A percentile compares a stretch with the other conserved stretches of the same genome.
These are phyloP conservation scores for Synanceia verrucosa DNA, from an alignment of 2,797 vertebrate genomes.

Conservation along the genomic window DNA sequence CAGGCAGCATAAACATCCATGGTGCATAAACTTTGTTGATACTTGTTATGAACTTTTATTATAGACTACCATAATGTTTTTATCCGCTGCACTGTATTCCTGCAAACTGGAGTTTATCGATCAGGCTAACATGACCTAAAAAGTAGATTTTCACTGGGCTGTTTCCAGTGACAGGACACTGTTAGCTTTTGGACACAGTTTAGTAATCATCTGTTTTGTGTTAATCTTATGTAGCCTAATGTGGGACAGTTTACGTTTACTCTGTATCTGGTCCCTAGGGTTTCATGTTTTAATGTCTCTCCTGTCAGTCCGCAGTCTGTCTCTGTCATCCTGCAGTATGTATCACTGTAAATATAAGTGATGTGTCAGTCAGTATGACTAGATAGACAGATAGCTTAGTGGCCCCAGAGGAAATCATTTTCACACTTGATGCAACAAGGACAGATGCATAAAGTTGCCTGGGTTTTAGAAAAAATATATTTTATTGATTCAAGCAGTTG, in stretches of 20 bases:
- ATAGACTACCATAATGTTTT: background rate
- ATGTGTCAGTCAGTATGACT: background rate
- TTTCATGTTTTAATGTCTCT: background rate
- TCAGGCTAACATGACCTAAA: background rate
- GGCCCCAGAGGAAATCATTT: background rate
- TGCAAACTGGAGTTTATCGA: background rate
- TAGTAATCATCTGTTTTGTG: background rate
- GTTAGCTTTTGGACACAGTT: background rate
- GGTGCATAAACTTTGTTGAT: background rate
- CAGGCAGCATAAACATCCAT: background rate
- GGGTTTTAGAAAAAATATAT: constrained; percentile 9
- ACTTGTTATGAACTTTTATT: background rate
- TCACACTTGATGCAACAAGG: background rate
- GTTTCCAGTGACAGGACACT: background rate
- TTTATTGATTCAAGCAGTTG: constrained; percentile 21
- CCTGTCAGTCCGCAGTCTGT: constrained; percentile 22
- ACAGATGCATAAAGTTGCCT: constrained; percentile 1
- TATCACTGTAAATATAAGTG: background rate
- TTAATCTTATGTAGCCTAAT: background rate
- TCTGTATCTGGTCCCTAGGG: background rate
- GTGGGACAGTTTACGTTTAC: background rate
- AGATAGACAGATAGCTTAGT: constrained; percentile 6
- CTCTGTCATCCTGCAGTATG: background rate
- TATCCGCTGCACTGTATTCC: background rate
- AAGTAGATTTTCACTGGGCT: background rate